Percentiles rank a stretch among this genome's conserved stretches.
Conservation (phyloP, 2,888 invertebrate species). For the Caenorhabditis japonica region DNA sequence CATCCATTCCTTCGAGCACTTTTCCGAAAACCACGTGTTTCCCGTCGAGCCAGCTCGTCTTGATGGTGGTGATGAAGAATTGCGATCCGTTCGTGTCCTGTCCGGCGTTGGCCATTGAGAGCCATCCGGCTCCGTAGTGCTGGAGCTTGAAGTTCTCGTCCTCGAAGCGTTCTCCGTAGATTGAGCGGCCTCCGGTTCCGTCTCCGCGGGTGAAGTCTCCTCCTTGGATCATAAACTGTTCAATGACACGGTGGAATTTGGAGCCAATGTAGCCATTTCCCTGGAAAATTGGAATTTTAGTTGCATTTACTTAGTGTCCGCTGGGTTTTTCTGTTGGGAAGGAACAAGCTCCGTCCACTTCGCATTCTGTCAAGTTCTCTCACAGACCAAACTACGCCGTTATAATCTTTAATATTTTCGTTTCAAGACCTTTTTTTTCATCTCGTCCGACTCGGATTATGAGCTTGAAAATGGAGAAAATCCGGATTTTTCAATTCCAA, state of each 20-base stretch:
- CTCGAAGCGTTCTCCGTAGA: conserved; percentile 75
- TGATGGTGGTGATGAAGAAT: conserved; percentile 87
- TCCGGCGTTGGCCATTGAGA: conserved; percentile 90
- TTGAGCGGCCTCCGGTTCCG: conserved; percentile 77
- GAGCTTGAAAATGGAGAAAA: too few relatives aligned
- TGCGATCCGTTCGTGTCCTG: conserved; percentile 89
- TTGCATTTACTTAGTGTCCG: too few relatives aligned
- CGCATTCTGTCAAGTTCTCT: too few relatives aligned
- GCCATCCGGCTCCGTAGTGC: conserved; percentile 82
- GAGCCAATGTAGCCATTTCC: conserved; percentile 84
- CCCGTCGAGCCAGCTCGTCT: conserved; percentile 90
- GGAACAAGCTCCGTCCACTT: too few relatives aligned
- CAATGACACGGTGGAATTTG: conserved; percentile 88
- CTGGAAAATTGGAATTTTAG: conserved; percentile 77
- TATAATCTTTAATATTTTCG: too few relatives aligned
- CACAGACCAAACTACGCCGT: too few relatives aligned
- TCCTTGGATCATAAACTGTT: conserved; percentile 89
- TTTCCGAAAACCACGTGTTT: conserved; percentile 90
- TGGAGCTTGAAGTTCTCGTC: conserved; percentile 74
- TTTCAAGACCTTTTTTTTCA: too few relatives aligned
- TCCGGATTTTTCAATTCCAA: too few relatives aligned
- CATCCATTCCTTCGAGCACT: conserved; percentile 84
- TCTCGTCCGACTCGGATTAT: too few relatives aligned
- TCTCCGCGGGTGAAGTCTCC: conserved; percentile 78
- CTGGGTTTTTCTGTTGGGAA: too few relatives aligned